Conservation (phyloP, 2,888 invertebrate species). For the Lottia gigantea region DNA sequence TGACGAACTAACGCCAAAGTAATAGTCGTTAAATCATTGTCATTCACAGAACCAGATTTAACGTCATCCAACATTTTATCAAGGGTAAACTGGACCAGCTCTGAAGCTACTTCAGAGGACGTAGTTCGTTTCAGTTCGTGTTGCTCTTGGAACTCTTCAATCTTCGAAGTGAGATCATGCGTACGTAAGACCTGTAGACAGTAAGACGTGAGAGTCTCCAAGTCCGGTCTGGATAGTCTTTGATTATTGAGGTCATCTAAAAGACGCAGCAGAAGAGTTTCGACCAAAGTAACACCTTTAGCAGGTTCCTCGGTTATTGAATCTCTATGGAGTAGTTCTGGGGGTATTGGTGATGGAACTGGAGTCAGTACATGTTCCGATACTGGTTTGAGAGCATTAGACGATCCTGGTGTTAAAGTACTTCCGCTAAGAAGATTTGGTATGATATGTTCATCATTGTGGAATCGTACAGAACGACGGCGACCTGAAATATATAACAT, state of each 20-base stretch:
- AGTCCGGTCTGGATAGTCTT: constrained; percentile 36
- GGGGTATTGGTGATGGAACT: constrained; percentile 37
- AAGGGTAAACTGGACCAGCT: constrained; percentile 45
- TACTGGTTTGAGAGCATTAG: constrained; percentile 28
- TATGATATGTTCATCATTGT: constrained; percentile 32
- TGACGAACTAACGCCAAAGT: constrained; percentile 36
- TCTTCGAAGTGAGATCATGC: constrained; percentile 16
- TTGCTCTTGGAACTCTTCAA: not conserved
- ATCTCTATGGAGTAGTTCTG: constrained; percentile 25
- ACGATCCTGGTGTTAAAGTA: not conserved
- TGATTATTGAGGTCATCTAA: constrained; percentile 41
- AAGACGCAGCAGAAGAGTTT: constrained; percentile 39
- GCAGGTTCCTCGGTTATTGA: constrained; percentile 22
- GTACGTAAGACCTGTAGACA: constrained; percentile 19
- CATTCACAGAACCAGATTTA: constrained; percentile 32
- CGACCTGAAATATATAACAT: constrained; percentile 19
- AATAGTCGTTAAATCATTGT: constrained; percentile 40
- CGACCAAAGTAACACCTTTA: constrained; percentile 30
- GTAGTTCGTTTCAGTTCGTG: constrained; percentile 18
- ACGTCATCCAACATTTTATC: constrained; percentile 37
- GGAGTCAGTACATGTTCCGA: constrained; percentile 45
- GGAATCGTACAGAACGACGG: constrained; percentile 37
- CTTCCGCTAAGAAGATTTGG: constrained; percentile 4
- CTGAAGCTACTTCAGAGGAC: constrained; percentile 34
- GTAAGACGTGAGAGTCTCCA: constrained; percentile 38